Evolutionary conservation across 1,140 invertebrate genomes (phyloP).

Genomic region (Pemphigus obesinymphae): DNA sequence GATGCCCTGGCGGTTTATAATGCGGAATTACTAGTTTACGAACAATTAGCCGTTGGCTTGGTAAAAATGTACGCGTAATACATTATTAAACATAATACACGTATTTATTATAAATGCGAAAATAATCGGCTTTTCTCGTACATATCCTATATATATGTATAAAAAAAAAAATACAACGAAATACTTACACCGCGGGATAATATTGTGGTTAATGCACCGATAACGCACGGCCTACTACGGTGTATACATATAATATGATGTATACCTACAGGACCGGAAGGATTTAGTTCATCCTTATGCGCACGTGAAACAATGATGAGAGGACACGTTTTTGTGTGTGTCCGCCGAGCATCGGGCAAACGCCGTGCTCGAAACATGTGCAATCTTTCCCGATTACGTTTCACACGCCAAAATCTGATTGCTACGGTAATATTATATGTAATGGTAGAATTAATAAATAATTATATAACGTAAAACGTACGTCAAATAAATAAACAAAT

Average conservation of each 20-base stretch:
- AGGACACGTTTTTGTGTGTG: too few relatives aligned
- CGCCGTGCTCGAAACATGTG: not conserved
- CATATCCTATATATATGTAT: not conserved
- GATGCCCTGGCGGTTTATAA: not conserved
- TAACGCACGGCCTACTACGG: too few relatives aligned
- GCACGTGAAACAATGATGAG: too few relatives aligned
- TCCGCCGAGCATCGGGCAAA: not conserved
- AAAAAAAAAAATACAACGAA: too few relatives aligned
- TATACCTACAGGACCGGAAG: not conserved
- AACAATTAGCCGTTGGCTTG: constrained; percentile 1
- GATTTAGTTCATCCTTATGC: not conserved
- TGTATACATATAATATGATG: too few relatives aligned
- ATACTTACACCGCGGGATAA: not conserved
- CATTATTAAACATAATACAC: not conserved
- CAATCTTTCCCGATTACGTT: not conserved
- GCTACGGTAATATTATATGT: too few relatives aligned
- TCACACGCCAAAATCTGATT: not conserved
- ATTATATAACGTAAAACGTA: too few relatives aligned
- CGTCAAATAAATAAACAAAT: too few relatives aligned
- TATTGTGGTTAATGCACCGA: not conserved
- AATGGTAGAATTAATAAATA: too few relatives aligned
- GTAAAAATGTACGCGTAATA: not conserved
- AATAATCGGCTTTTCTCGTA: constrained; percentile 12
- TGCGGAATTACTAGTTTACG: not conserved
- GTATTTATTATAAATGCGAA: not conserved